phyloP scores from a whole-genome alignment of 2,113 vertebrate genomes.

The Dolichotis patagonum region DNA sequence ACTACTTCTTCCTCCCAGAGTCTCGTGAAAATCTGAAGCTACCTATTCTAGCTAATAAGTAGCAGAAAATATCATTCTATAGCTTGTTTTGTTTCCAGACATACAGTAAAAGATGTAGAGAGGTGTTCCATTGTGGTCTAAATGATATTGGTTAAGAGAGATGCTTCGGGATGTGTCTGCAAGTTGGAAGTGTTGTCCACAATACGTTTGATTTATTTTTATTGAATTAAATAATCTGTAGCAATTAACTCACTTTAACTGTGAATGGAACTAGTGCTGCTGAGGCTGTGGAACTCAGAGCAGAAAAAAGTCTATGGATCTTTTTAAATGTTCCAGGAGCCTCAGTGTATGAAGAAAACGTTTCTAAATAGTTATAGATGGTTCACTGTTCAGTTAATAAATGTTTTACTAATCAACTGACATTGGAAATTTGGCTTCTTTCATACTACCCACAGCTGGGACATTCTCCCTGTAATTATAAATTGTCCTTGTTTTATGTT shows the following conservation, averaged over 20 bases:
- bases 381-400: not conserved
- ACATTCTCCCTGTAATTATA: not conserved
- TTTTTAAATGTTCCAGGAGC: not conserved
- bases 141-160: not conserved
- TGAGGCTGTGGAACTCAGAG: not conserved
- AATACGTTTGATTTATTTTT: not conserved
- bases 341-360: not conserved
- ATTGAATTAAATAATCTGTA: not conserved
- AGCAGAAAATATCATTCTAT: not conserved
- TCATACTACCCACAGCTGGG: no score
- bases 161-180: not conserved
- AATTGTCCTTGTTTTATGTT: no score
- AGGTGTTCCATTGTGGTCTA: not conserved
- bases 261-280: not conserved
- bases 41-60: not conserved
- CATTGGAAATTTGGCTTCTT: not conserved
- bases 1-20: not conserved
- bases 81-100: not conserved
- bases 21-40: not conserved
- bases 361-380: not conserved
- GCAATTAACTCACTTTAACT: not conserved
- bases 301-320: not conserved
- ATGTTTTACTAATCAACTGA: not conserved
- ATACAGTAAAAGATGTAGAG: not conserved
- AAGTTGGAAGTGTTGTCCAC: not conserved